phyloP scores from a whole-genome alignment of 2,113 vertebrate species.

The Salvelinus fontinalis region DNA sequence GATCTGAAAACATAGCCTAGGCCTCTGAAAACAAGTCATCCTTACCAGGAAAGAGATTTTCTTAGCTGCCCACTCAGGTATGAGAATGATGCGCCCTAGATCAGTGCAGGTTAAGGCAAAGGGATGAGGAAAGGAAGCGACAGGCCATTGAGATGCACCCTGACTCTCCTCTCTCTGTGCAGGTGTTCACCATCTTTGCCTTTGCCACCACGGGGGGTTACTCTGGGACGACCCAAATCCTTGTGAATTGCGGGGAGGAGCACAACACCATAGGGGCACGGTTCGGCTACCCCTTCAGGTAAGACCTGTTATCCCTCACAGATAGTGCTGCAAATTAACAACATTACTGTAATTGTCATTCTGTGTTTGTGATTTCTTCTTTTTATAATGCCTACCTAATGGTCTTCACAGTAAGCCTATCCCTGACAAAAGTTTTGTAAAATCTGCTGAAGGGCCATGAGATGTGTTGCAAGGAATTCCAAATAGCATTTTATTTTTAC shows the following conservation, averaged over 20 bases:
- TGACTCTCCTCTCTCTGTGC: neutral
- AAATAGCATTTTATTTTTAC: too few species aligned
- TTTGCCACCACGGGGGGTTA: constrained; percentile 92
- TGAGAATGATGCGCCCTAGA: neutral
- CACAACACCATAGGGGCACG: neutral
- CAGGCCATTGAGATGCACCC: neutral
- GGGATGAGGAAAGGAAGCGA: neutral
- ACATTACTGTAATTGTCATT: too few species aligned
- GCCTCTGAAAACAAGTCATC: too few species aligned
- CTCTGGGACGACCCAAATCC: constrained; percentile 75
- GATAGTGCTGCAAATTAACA: too few species aligned
- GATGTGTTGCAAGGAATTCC: too few species aligned
- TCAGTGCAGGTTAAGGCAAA: neutral
- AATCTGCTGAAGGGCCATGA: too few species aligned
- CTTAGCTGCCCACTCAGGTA: neutral
- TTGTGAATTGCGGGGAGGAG: constrained; percentile 63
- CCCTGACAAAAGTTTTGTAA: too few species aligned
- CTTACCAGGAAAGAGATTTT: too few species aligned
- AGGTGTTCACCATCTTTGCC: constrained; percentile 93
- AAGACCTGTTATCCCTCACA: constrained; percentile 10
- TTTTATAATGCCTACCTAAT: too few species aligned
- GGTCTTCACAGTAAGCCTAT: too few species aligned
- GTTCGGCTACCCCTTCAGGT: constrained; percentile 95
- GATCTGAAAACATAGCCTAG: too few species aligned
- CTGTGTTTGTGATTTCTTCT: too few species aligned